Base-by-base conservation (phyloP, 2,888 invertebrate species). In the Beris chalybata region DNA sequence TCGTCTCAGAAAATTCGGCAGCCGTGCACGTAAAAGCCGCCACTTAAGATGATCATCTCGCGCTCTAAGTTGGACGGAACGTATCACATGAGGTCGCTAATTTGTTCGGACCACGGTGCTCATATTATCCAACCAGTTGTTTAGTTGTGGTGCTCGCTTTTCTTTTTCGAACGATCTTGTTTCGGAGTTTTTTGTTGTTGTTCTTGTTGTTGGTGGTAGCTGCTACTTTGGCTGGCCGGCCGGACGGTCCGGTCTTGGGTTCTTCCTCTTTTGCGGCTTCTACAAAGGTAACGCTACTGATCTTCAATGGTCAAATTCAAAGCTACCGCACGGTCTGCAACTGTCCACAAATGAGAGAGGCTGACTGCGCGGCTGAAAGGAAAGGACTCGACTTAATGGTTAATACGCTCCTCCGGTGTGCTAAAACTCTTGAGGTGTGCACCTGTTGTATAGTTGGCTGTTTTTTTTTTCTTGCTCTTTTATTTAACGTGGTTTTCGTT, bases 21-120 rank as follows among this genome's bases (percentile, higher is more conserved):
- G 38, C 52, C 61, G 61, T 61, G 61, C 61, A 38, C 47, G 38
- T 52, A 52, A 32, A 38, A 61, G 61, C 43, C 52, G 47, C 13
- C 48, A 48, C 52, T 31, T 50, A 61, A 38, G 44, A 61, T 38
- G 15, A 61, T 61, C 48, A 61, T 61, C 50, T 61, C 12, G 48
- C 32, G 50, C 52, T 32, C 38, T 50, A 61, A 61, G 38, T 61
- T 38, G 61, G 50, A 32, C 50, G 29, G 22, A 61, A 50, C 61
- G 61, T 50, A 59, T 43, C 61, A 61, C 61, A 61, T 61, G 12
- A 61, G 61, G 61, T 61, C 50, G 61, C 61, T 61, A 61, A 61
- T 61, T 61, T 61, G 61, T 61, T 43, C 52, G 38, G 38, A 61
- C 29, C 61, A 38, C 38, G 52, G 47, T 61, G 38, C 50, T 61